Conservation (phyloP, 2,113 vertebrate species). For the Turdus rufiventris region DNA sequence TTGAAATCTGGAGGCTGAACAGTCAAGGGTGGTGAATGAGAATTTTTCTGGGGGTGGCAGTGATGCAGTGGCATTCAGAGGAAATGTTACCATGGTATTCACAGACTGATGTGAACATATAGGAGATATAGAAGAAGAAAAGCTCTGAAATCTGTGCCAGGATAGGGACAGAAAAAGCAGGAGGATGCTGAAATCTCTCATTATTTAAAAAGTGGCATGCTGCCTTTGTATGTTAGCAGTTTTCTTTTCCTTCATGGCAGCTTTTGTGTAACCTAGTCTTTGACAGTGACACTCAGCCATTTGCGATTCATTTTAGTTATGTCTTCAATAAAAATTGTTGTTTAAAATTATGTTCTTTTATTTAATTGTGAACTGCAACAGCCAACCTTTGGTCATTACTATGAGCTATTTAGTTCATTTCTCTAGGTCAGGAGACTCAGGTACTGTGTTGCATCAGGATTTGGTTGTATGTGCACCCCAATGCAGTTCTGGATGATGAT, state of each 20-base stretch:
- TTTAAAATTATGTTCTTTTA: not conserved
- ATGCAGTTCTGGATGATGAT: not conserved
- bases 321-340: not conserved
- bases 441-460: not conserved
- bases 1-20: conserved; percentile 31
- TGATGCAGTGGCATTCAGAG: conserved; percentile 17
- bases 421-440: not conserved
- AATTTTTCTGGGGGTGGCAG: conserved; percentile 37
- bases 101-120: not conserved
- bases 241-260: not conserved
- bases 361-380: not conserved
- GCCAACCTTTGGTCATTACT: not conserved
- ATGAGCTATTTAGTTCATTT: not conserved
- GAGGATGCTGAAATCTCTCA: not conserved
- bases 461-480: not conserved
- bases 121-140: not conserved
- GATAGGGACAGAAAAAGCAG: not conserved
- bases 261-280: not conserved
- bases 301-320: not conserved
- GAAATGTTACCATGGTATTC: conserved; percentile 30
- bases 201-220: not conserved
- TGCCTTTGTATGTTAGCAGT: not conserved
- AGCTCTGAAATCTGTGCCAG: not conserved
- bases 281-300: not conserved
- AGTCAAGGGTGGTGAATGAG: conserved; percentile 48